These are phyloP conservation scores for Limonius californicus DNA, from an alignment of 1,140 invertebrate species.

Conservation along the genomic window DNA sequence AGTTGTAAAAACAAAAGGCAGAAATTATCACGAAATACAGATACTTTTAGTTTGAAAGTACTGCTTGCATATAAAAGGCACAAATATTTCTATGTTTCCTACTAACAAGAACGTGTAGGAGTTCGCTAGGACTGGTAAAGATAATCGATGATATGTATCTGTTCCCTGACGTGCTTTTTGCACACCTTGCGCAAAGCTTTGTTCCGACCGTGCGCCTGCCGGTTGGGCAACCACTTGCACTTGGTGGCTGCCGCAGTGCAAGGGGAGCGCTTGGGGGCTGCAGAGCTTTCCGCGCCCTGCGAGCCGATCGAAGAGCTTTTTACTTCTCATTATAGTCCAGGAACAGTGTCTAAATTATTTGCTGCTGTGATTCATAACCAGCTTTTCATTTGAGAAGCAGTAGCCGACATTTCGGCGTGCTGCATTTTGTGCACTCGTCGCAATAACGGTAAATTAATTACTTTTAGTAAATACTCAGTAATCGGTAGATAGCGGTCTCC, in stretches of 20 bases:
- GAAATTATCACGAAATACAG: too few relatives aligned
- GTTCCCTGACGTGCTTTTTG: conserved; percentile 7
- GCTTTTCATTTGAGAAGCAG: conserved; percentile 1
- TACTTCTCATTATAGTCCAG: conserved; percentile 11
- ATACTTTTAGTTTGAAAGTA: too few relatives aligned
- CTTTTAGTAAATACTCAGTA: too few relatives aligned
- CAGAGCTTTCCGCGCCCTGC: conserved; percentile 44
- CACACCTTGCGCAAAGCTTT: conserved; percentile 17
- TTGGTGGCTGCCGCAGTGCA: conserved; percentile 39
- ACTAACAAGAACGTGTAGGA: too few relatives aligned
- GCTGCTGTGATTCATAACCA: conserved; percentile 15
- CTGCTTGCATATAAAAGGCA: too few relatives aligned
- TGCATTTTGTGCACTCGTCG: conserved; percentile 12
- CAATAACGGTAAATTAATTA: not conserved
- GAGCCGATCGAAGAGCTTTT: conserved; percentile 40
- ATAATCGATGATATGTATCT: not conserved
- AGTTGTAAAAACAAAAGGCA: too few relatives aligned
- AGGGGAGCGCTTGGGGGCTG: conserved; percentile 43
- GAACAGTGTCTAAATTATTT: conserved; percentile 3
- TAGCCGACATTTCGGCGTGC: conserved; percentile 11
- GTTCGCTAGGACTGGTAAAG: not conserved
- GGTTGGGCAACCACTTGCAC: conserved; percentile 18
- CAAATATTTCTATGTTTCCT: too few relatives aligned
- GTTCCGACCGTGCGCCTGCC: conserved; percentile 21
- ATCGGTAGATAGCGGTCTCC: too few relatives aligned